A percentile compares a stretch with the other conserved stretches of the same genome.
Conservation (phyloP, 2,888 invertebrate genomes). For the Melanchra persicariae region DNA sequence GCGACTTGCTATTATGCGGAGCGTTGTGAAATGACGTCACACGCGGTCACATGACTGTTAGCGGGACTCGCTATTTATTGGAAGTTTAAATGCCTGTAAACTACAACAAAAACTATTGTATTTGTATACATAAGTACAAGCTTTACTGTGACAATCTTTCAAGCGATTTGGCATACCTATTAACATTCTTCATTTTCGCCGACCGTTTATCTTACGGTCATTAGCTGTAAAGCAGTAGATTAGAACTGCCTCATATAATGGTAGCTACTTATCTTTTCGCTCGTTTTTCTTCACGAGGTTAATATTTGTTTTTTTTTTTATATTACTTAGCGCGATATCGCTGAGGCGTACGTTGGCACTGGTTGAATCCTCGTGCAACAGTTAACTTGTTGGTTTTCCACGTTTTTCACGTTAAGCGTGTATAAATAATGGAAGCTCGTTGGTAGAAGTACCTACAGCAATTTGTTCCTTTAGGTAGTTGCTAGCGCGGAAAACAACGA, state of each 20-base stretch:
- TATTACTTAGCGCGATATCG: conserved; percentile 21
- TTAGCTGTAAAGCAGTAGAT: conserved; percentile 18
- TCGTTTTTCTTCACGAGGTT: neutral
- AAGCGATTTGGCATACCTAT: too few relatives aligned
- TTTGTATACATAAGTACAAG: too few relatives aligned
- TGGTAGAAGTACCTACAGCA: conserved; percentile 13
- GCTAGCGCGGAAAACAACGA: conserved; percentile 15
- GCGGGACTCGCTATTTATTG: too few relatives aligned
- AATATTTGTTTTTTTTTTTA: too few relatives aligned
- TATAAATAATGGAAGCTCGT: conserved; percentile 24
- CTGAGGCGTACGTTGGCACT: conserved; percentile 28
- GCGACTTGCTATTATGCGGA: too few relatives aligned
- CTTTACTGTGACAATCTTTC: too few relatives aligned
- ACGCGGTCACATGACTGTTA: too few relatives aligned
- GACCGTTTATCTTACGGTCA: conserved; percentile 15
- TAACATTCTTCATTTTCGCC: too few relatives aligned
- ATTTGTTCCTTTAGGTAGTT: conserved; percentile 33
- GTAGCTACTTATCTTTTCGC: conserved; percentile 21
- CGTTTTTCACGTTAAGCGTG: conserved; percentile 25
- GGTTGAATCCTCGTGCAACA: conserved; percentile 19
- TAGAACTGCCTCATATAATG: conserved; percentile 22
- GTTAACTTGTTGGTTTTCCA: conserved; percentile 40
- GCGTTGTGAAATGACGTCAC: too few relatives aligned
- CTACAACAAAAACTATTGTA: too few relatives aligned
- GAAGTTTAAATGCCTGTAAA: too few relatives aligned